phyloP scores from a whole-genome alignment of 1,140 invertebrate species.

The Lucilia cuprina region DNA sequence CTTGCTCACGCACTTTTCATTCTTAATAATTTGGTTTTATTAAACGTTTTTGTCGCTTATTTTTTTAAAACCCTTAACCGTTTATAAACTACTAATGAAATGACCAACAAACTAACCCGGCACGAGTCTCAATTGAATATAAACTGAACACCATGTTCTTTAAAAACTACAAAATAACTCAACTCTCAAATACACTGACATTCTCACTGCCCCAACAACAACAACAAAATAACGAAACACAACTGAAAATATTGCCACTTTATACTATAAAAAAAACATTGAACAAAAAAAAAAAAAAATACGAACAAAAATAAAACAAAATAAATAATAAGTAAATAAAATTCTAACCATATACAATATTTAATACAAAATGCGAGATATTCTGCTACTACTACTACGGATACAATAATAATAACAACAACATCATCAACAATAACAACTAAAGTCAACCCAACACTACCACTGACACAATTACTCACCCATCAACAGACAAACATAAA shows the following conservation, averaged over 20 bases:
- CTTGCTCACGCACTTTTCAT: not conserved
- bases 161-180: slow-evolving; percentile 31
- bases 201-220: not conserved
- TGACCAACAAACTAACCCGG: slow-evolving; percentile 38
- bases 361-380: not conserved
- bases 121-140: slow-evolving; percentile 61
- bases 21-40: not conserved
- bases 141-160: slow-evolving; percentile 62
- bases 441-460: not conserved
- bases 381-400: no score
- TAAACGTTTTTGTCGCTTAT: not conserved
- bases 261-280: not conserved
- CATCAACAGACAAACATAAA: not conserved
- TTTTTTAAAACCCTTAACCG: not conserved
- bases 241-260: not conserved
- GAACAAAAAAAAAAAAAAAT: slow-evolving; percentile 21
- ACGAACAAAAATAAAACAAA: not conserved
- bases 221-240: not conserved
- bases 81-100: not conserved
- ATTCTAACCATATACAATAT: not conserved
- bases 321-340: not conserved
- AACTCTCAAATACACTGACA: slow-evolving; percentile 20
- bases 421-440: no score
- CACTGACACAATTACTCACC: not conserved
- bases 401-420: no score